These are phyloP conservation scores for Noctilio leporinus DNA, from an alignment of 2,113 vertebrate species.

Conservation along the genomic window DNA sequence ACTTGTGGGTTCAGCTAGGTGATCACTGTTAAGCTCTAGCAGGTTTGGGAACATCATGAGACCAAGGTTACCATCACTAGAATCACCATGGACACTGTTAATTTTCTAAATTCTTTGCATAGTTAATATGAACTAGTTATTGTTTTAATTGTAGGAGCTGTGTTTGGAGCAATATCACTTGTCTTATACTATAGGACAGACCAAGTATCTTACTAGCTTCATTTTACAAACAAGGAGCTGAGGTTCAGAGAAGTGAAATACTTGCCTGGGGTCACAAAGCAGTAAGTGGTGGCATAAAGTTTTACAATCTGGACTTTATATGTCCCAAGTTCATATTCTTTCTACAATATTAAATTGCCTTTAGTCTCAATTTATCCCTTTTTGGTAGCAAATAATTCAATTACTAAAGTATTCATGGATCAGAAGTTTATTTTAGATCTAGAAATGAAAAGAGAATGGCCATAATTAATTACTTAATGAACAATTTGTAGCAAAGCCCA, in stretches of 20 bases:
- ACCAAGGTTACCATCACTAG: not conserved
- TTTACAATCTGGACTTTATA: not conserved
- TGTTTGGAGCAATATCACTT: not conserved
- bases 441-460: not conserved
- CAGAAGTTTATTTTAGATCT: conserved; percentile 18
- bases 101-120: not conserved
- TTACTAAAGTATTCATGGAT: not conserved
- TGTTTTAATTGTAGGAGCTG: not conserved
- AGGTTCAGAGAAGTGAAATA: not conserved
- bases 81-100: not conserved
- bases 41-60: not conserved
- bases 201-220: not conserved
- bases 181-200: not conserved
- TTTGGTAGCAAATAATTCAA: conserved; percentile 24
- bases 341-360: not conserved
- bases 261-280: not conserved
- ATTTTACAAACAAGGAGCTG: not conserved
- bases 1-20: not conserved
- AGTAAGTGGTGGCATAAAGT: not conserved
- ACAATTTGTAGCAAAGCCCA: not conserved
- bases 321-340: not conserved
- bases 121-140: not conserved
- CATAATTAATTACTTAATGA: not conserved
- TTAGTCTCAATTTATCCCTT: not conserved
- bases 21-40: not conserved